Conservation (phyloP, 2,113 vertebrate species). For the Ictalurus punctatus region DNA sequence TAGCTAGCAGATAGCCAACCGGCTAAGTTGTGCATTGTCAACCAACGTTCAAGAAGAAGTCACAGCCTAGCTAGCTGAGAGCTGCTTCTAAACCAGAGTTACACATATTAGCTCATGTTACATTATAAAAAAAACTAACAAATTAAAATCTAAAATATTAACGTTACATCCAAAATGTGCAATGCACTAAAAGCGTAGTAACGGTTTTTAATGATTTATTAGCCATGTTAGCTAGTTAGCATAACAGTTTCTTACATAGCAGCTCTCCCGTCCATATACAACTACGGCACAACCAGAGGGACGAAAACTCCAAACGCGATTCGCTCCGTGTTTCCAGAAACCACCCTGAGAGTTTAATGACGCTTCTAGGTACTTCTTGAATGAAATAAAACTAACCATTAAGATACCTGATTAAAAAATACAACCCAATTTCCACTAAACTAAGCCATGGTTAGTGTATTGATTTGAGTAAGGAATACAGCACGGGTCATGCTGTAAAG, state of each 20-base stretch:
- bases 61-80: background rate
- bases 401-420: background rate
- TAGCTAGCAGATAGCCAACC: background rate
- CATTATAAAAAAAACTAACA: background rate
- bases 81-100: background rate
- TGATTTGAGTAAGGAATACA: background rate
- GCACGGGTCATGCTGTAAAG: background rate
- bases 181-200: background rate
- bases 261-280: slow-evolving; percentile 48
- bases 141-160: background rate
- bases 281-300: slow-evolving; percentile 59
- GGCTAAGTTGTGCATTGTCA: slow-evolving; percentile 31
- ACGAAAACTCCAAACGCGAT: background rate
- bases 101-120: too few relatives aligned
- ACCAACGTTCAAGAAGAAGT: background rate
- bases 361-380: background rate
- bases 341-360: background rate
- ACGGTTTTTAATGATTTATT: background rate
- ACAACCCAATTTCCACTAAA: background rate
- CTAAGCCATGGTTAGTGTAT: background rate
- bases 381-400: background rate
- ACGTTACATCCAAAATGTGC: background rate
- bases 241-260: slow-evolving; percentile 68
- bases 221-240: slow-evolving; percentile 25
- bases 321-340: background rate